Percentiles rank a stretch among this genome's conserved stretches.
These are phyloP conservation scores for Siderastrea radians DNA, from an alignment of 92 coral and sea anemone genomes.

Conservation along the genomic window DNA sequence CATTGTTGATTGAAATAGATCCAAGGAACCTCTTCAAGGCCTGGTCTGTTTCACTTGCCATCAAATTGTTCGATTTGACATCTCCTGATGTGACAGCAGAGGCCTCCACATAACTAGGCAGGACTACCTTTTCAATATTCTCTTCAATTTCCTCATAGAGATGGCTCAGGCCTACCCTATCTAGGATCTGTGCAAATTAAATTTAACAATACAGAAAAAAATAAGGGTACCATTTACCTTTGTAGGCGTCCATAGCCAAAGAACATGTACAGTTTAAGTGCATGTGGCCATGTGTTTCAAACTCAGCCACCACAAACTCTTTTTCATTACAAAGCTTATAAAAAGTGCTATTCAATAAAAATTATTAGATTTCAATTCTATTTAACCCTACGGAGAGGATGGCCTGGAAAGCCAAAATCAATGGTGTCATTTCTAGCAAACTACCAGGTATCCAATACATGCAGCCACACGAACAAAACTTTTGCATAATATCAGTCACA, in stretches of 20 bases:
- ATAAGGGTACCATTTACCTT: not conserved
- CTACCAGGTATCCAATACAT: too few relatives aligned
- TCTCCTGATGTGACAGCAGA: not conserved
- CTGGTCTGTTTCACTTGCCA: constrained; percentile 3
- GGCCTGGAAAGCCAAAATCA: too few relatives aligned
- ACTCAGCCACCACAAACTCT: too few relatives aligned
- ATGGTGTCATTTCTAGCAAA: too few relatives aligned
- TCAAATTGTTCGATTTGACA: not conserved
- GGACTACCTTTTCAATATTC: constrained; percentile 31
- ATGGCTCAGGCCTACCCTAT: constrained; percentile 36
- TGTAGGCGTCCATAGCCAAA: not conserved
- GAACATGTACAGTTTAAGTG: too few relatives aligned
- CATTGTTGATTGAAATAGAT: not conserved
- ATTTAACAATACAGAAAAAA: not conserved
- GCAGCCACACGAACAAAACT: too few relatives aligned
- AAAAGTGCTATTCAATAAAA: too few relatives aligned
- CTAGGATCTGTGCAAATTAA: constrained; percentile 30
- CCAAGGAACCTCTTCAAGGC: constrained; percentile 17
- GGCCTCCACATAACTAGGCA: constrained; percentile 28
- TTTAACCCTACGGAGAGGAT: too few relatives aligned
- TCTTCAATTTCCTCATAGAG: constrained; percentile 14
- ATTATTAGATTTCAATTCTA: too few relatives aligned
- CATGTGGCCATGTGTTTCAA: too few relatives aligned
- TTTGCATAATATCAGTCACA: too few relatives aligned
- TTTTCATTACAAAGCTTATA: too few relatives aligned